These are phyloP conservation scores for Heterotilapia buettikoferi DNA, from an alignment of 2,113 vertebrate species.

Conservation along the genomic window DNA sequence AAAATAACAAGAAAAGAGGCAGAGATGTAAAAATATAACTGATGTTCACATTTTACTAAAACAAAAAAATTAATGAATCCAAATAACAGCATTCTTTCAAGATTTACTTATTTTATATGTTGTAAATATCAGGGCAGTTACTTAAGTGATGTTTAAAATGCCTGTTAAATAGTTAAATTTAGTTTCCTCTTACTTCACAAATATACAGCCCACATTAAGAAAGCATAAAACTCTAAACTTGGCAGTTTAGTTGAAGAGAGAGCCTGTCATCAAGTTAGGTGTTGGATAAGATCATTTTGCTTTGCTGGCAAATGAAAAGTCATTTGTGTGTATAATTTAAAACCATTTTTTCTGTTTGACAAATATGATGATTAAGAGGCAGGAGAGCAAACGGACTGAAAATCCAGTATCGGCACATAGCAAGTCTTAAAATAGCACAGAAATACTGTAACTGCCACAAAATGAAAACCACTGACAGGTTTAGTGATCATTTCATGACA, in stretches of 20 bases:
- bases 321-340: background rate
- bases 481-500: background rate
- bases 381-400: background rate
- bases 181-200: background rate
- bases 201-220: background rate
- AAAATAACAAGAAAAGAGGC: background rate
- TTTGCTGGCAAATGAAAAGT: background rate
- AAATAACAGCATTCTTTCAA: background rate
- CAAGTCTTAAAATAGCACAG: background rate
- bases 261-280: background rate
- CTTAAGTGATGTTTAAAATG: background rate
- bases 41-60: background rate
- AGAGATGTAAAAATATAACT: background rate
- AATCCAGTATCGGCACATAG: background rate
- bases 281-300: background rate
- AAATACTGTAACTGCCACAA: background rate
- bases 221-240: background rate
- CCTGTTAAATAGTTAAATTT: background rate
- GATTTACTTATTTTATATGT: background rate
- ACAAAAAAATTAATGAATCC: background rate
- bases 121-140: background rate
- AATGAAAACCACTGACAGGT: background rate
- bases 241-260: background rate
- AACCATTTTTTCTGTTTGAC: background rate
- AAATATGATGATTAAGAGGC: background rate